A percentile compares a stretch with the other conserved stretches of the same genome.
phyloP scores from a whole-genome alignment of 2,888 invertebrate genomes.

The Germaria angustata region DNA sequence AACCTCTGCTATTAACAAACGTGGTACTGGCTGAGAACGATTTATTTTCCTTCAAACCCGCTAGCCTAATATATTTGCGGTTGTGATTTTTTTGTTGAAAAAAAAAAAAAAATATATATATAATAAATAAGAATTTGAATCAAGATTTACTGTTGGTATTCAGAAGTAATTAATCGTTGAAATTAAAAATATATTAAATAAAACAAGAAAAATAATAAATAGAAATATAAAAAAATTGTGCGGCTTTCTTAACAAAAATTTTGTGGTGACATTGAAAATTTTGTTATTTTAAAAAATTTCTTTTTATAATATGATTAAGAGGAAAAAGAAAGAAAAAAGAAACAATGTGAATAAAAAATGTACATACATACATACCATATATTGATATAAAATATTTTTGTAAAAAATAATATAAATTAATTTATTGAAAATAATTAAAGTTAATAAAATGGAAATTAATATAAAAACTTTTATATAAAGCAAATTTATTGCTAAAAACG shows the following conservation, averaged over 20 bases:
- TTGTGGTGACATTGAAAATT: conserved; percentile 58
- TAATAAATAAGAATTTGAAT: neutral
- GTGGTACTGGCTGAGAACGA: conserved; percentile 41
- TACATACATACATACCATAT: neutral
- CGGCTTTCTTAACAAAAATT: conserved; percentile 12
- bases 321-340: neutral
- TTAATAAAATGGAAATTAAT: neutral
- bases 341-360: neutral
- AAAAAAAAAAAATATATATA: conserved; percentile 11
- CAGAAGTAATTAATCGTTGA: conserved; percentile 39
- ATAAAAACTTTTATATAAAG: neutral
- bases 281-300: conserved; percentile 8
- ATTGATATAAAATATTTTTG: neutral
- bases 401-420: neutral
- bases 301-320: conserved; percentile 39
- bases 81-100: conserved; percentile 61
- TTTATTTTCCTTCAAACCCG: conserved; percentile 60
- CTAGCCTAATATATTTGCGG: conserved; percentile 68
- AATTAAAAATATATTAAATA: neutral
- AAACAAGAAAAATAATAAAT: neutral
- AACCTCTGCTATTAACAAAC: conserved; percentile 47
- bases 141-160: conserved; percentile 33
- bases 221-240: conserved; percentile 1
- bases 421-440: neutral
- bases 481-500: neutral